Evolutionary conservation across 2,113 vertebrate genomes (phyloP).

Genomic region (Procapra przewalskii): DNA sequence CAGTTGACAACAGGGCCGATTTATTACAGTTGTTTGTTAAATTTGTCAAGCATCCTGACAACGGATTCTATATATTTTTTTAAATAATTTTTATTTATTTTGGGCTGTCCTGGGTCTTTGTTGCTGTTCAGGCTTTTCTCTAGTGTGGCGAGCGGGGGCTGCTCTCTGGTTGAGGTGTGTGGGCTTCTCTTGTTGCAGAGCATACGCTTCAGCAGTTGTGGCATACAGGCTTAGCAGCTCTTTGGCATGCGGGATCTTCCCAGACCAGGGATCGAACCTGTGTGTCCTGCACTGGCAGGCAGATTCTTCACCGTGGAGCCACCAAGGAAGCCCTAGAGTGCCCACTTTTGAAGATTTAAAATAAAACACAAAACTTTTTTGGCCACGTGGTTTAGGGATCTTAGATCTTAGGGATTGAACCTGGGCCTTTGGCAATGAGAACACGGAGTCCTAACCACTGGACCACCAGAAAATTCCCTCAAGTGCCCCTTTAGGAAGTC

Average conservation of each 20-base stretch:
- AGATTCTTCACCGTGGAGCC: not conserved
- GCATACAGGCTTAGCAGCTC: not conserved
- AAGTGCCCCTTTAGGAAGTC: not conserved
- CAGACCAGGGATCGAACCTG: not conserved
- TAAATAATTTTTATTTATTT: not conserved
- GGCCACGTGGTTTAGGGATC: not conserved
- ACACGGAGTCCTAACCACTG: not conserved
- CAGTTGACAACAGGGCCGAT: not conserved
- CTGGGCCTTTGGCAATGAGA: not conserved
- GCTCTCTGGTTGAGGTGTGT: not conserved
- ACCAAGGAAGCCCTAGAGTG: not conserved
- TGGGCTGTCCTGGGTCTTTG: not conserved
- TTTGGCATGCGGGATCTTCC: not conserved
- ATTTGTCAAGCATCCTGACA: not conserved
- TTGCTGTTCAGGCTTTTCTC: not conserved
- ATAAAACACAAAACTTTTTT: not conserved
- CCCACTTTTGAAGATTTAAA: not conserved
- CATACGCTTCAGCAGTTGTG: not conserved
- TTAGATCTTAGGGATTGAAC: not conserved
- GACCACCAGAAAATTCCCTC: not conserved
- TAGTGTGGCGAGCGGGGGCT: not conserved
- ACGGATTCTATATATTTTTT: rapidly evolving
- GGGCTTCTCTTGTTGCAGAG: not conserved
- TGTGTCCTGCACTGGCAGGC: not conserved
- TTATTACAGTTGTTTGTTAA: not conserved